Evolutionary conservation across 2,888 invertebrate species (phyloP), one percentile per base, ranked within the genome.

Genomic region (Antheraea yamamai): DNA sequence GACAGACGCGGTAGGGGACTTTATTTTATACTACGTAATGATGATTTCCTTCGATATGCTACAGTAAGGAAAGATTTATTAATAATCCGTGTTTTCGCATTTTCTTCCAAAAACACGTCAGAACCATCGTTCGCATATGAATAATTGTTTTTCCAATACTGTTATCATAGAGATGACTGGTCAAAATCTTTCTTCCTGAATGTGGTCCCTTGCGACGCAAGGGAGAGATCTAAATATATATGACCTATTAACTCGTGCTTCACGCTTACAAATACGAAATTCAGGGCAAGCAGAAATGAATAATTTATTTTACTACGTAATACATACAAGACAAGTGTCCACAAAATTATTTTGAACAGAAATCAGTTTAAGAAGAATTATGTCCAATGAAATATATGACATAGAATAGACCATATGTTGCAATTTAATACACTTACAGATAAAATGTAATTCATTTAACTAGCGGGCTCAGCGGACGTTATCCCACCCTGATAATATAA

Each of bases 141-240:
- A 68, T 68, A 68, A 68, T 68, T 68, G 35, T 35, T 68, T 68
- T 35, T 18, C 68, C 68, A 35, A 68, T 68, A 68, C 30, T 35
- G 68, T 10, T 30, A 35, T 35, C 68, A 35, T 16, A n/a, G 35
- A 0, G 26, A 30, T 68, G 68, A 68, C 35, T 68, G 18, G 16
- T 18, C 30, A 35, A 16, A 68, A 68, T 30, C 35, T 30, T 68
- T 68, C 26, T 58, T n/a, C 47, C 61, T 61, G 61, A 61, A 61
- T 61, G 23, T 61, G 61, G n/a, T 61, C 61, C 23, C 23, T 10
- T 61, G n/a, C 23, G 23, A 23, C 23, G 61, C 23, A 23, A 23
- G 61, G 20, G 23, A 8, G 23, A 61, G 61, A 23, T 23, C 23
- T 61, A 61, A 61, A 61, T 61, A 61, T 61, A 61, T 7, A n/a